A percentile compares a stretch with the other conserved stretches of the same genome.
These are phyloP conservation scores for Drosophila aff. DNA, from an alignment of 1,140 invertebrate species.

Conservation along the genomic window DNA sequence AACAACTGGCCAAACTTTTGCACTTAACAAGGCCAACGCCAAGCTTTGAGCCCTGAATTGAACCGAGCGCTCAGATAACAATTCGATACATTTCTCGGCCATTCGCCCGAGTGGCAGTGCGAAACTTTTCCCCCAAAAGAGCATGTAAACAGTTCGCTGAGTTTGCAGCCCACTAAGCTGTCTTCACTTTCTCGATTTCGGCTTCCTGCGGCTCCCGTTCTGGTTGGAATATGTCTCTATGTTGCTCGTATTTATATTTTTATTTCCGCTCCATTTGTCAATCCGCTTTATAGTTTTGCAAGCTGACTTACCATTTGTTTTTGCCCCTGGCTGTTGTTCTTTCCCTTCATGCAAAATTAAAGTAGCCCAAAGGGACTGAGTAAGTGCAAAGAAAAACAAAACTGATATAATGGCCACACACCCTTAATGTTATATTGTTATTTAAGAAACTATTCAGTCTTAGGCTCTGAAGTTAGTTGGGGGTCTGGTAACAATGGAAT, in stretches of 20 bases:
- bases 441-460: neutral
- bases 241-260: constrained; percentile 42
- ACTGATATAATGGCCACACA: neutral
- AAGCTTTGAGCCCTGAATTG: constrained; percentile 20
- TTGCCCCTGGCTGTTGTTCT: constrained; percentile 22
- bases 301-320: constrained; percentile 38
- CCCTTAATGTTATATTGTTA: neutral
- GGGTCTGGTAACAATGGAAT: too few relatives aligned
- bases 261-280: constrained; percentile 73
- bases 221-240: constrained; percentile 13
- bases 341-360: constrained; percentile 21
- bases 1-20: constrained; percentile 49
- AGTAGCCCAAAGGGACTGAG: constrained; percentile 3
- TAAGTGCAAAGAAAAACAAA: constrained; percentile 3
- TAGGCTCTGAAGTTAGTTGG: neutral
- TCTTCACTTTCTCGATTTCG: constrained; percentile 27
- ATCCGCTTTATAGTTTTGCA: constrained; percentile 60
- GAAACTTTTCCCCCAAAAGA: constrained; percentile 46
- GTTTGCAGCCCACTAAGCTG: constrained; percentile 48
- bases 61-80: constrained; percentile 26
- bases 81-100: constrained; percentile 33
- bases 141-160: constrained; percentile 60
- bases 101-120: constrained; percentile 4
- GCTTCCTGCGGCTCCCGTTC: constrained; percentile 10
- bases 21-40: constrained; percentile 31